Evolutionary conservation across 1,140 invertebrate genomes (phyloP).

Genomic region (Hyposmocoma kahamanoa): DNA sequence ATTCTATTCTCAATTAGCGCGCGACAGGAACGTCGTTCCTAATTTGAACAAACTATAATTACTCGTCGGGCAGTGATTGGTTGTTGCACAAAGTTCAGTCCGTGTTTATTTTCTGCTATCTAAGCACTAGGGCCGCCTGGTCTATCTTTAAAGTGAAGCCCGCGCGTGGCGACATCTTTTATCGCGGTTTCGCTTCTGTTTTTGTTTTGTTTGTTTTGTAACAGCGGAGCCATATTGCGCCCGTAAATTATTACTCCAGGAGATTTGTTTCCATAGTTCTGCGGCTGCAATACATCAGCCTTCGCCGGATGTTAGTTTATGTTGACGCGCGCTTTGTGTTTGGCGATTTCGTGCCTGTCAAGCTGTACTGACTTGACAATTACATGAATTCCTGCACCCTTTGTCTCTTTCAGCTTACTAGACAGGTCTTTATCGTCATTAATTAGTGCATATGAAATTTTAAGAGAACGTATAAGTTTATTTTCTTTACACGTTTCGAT

Average conservation of each 20-base stretch:
- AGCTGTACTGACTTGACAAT: slow-evolving; percentile 28
- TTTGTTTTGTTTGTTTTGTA: slow-evolving; percentile 59
- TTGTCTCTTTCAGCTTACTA: neutral
- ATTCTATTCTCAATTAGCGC: slow-evolving; percentile 52
- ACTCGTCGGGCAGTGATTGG: slow-evolving; percentile 45
- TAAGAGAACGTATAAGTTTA: too few species aligned
- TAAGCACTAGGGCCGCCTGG: slow-evolving; percentile 47
- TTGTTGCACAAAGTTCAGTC: slow-evolving; percentile 21
- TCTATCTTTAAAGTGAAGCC: slow-evolving; percentile 60
- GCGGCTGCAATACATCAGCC: slow-evolving; percentile 65
- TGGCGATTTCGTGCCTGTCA: slow-evolving; percentile 59
- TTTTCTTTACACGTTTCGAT: too few species aligned
- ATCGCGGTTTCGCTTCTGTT: slow-evolving; percentile 57
- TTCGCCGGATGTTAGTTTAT: slow-evolving; percentile 66
- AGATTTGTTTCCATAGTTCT: slow-evolving; percentile 71
- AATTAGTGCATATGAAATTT: too few species aligned
- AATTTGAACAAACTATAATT: slow-evolving; percentile 66
- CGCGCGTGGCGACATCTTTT: slow-evolving; percentile 62
- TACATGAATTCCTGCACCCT: neutral
- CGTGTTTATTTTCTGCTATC: slow-evolving; percentile 48
- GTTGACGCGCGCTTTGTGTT: slow-evolving; percentile 59
- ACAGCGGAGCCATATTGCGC: slow-evolving; percentile 60
- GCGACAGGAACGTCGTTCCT: slow-evolving; percentile 43
- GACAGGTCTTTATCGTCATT: too few species aligned
- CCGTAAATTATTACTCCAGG: slow-evolving; percentile 63